A percentile compares a stretch with the other conserved stretches of the same genome.
These are phyloP conservation scores for Xerus inauris DNA, from an alignment of 2,113 vertebrate genomes.

Conservation along the genomic window DNA sequence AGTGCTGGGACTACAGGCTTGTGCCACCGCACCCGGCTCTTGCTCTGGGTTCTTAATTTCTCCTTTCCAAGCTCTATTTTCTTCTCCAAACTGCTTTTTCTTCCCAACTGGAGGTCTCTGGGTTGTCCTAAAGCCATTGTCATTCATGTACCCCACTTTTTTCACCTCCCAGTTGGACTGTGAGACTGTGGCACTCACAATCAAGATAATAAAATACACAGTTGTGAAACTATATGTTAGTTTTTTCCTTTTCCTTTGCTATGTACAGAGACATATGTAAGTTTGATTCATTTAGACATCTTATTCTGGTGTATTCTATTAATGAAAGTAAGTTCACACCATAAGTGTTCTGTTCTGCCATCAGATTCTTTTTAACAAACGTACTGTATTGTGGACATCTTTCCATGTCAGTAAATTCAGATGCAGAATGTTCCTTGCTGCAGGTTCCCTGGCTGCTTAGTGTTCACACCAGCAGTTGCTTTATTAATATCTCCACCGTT, in stretches of 20 bases:
- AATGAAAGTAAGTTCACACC: not conserved
- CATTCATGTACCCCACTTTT: not conserved
- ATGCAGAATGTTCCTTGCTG: not conserved
- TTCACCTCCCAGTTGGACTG: not conserved
- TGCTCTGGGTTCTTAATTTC: not conserved
- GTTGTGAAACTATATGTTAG: not conserved
- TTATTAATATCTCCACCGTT: conserved; percentile 2
- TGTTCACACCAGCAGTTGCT: not conserved
- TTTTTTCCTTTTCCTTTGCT: not conserved
- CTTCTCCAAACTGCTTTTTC: not conserved
- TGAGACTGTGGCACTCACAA: not conserved
- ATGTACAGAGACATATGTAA: not conserved
- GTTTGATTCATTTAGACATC: not conserved
- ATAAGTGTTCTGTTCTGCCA: not conserved
- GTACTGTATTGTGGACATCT: not conserved
- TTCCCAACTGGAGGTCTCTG: not conserved
- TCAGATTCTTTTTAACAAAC: not conserved
- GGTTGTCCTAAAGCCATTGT: not conserved
- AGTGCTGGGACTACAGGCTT: no score
- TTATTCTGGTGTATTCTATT: not conserved
- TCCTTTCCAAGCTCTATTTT: not conserved
- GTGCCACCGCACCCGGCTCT: no score
- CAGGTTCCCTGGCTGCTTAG: not conserved
- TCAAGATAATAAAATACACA: not conserved
- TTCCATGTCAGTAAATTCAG: not conserved